Evolutionary conservation across 1,140 invertebrate genomes (phyloP), one percentile per base, ranked within the genome.

Genomic region (Bombus fervidus): DNA sequence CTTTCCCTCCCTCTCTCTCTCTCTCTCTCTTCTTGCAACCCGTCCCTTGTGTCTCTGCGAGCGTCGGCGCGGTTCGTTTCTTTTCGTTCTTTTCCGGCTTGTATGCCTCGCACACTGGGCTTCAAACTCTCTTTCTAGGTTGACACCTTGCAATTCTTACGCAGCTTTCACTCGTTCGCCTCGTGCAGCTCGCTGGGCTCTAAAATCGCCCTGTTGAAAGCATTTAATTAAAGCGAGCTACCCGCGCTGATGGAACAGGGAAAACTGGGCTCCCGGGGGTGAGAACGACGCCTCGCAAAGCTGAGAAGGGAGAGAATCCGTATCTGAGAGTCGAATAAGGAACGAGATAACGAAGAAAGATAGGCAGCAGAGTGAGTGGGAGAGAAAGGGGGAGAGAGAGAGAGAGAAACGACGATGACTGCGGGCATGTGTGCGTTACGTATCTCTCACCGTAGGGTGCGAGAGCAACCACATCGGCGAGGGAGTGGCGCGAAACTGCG

Each of bases 61-160:
- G 34, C 75, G 75, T 31, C 75, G 37, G 22, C 57, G 75, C 75
- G 75, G 57, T 78, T 86, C 57, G 47, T 64, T 83, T 81, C 72
- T 43, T 47, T 57, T 47, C 81, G 47, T 37, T 77, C 57, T 83
- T n/a, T 74, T 59, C 1, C 25, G 25, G n/a, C 25, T 47, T 84
- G 81, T 79, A 69, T 71, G 53, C 68, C 62, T 64, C 34, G 8
- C 75, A 41, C 85, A 74, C 82, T 41, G 69, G 43, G 82, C 53
- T 85, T 87, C 62, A 89, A 87, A 85, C 83, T 80, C 87, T 79
- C 81, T 89, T 87, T 89, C 87, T 87, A 89, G 81, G 81, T 83
- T 86, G 87, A 89, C 87, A 89, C 87, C 86, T 89, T 83, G 87
- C 77, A 66, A 87, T 89, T 87, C 85, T 87, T 83, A 78, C 74